Base-by-base conservation (phyloP, 2,888 invertebrate species). In the Minunthozetes semirufus region DNA sequence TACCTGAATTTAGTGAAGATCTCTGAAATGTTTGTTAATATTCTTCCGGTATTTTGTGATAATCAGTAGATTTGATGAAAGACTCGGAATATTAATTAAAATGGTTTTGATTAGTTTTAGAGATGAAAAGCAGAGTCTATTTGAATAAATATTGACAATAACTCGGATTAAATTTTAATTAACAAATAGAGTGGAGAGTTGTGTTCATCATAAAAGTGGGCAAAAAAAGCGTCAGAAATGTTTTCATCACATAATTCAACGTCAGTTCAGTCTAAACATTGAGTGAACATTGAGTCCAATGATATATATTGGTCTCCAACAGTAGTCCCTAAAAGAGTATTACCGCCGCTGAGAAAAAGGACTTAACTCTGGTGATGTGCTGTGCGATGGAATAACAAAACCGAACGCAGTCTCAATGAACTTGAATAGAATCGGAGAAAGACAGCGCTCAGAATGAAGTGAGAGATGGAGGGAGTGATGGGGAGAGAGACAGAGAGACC, bases 321-420 rank as follows among this genome's bases (percentile, higher is more conserved):
- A 11, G 17, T 17, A 48, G 46, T 48, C 13, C 17, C 17, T 17
- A 15, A 48, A 48, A 48, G 15, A 48, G 46, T 48, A 48, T 48
- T 48, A 48, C 46, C 46, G 46, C 46, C 17, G 17, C 13, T 17
- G 13, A 48, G 13, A 48, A 48, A 48, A 48, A 48, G 46, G 46
- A 48, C 46, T 48, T 48, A 48, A 48, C 46, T 48, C 17, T 48
- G 15, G 19, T 11, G 19, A 50, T 46, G 50, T 50, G 17, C 56
- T 56, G 9, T 22, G 22, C 9, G 6, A 3, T 19, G 3, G 19
- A 56, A 56, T 22, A 22, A 19, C 22, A 22, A 29, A 29, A 27
- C 25, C 29, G 22, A 61, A 61, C 61, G 61, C 61, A 61, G 61
- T 25, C 61, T 61, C 61, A 61, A 25, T 61, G 61, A 61, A 27